Base-by-base conservation (phyloP, 2,113 vertebrate species). In the Odobenus rosmarus region DNA sequence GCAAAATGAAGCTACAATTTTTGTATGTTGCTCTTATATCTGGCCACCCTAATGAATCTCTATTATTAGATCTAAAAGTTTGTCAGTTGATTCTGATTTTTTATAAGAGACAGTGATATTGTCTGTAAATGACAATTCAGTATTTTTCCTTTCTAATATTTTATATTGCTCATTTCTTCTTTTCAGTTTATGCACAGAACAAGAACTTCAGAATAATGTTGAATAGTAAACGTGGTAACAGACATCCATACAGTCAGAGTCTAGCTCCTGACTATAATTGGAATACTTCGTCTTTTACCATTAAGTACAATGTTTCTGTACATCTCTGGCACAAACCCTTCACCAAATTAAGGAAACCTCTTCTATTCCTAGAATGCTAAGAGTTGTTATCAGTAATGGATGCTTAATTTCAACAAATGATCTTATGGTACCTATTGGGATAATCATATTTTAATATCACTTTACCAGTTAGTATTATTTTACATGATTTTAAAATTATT, bases 261-360 rank as follows among this genome's bases (percentile, higher is more conserved):
- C 36, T 61, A 67, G 51, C 53, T 96, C 13, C 76, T 88, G 51
- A 89, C 21, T 89, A 55, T 55, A 95, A 71, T 55, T n/a, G n/a
- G 36, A 95, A 59, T 62, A 23, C 18, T 79, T 57, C 24, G 39
- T 88, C 16, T 64, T 77, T 88, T 69, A 76, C 59, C 24, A 36
- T 91, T 55, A 88, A 95, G 23, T 59, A 88, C 13, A 89, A 82
- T 51, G 59, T 79, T 88, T 79, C 53, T 88, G 4, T 83, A 51
- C 14, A 79, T 89, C n/a, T 79, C 42, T 67, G 92, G 24, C 46
- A 76, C n/a, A 88, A 92, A 92, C 53, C 28, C n/a, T 79, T 89
- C 92, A 51, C 24, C 71, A 55, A 90, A n/a, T 84, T 84, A 95
- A 91, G 62, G 55, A 94, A 83, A 84, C 15, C 46, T 84, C 62